Conservation (phyloP, 2,888 invertebrate species). For the Rhaphigaster nebulosa region DNA sequence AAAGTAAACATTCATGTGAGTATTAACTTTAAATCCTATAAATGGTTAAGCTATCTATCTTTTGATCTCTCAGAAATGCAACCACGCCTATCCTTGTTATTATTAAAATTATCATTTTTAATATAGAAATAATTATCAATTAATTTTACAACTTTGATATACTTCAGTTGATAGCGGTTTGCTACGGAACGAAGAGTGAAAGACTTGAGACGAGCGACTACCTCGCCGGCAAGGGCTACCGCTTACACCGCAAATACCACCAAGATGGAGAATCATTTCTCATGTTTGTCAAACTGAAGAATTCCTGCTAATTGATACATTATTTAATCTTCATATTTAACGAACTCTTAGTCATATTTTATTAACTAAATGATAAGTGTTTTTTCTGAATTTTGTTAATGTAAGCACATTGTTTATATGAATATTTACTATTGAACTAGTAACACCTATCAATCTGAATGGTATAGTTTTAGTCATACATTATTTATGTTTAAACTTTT, state of each 20-base stretch:
- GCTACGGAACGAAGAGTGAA: constrained; percentile 35
- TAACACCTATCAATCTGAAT: not conserved
- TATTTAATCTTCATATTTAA: not conserved
- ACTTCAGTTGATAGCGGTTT: not conserved
- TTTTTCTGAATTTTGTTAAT: not conserved
- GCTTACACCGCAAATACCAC: constrained; percentile 7
- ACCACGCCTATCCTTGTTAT: too few relatives aligned
- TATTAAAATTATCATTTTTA: too few relatives aligned
- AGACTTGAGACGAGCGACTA: not conserved
- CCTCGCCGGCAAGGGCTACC: not conserved
- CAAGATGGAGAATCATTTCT: not conserved
- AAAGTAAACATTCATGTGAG: constrained; percentile 42
- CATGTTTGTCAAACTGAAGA: not conserved
- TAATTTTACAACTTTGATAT: not conserved
- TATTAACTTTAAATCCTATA: not conserved
- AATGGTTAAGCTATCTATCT: too few relatives aligned
- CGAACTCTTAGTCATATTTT: not conserved
- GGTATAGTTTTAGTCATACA: not conserved
- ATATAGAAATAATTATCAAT: not conserved
- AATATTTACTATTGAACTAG: not conserved
- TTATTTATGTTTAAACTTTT: not conserved
- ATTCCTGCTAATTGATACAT: not conserved
- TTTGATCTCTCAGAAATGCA: not conserved
- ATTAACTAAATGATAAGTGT: not conserved
- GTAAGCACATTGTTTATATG: not conserved